Evolutionary conservation across 2,888 invertebrate species (phyloP).

Genomic region (Keiferia lycopersicella): DNA sequence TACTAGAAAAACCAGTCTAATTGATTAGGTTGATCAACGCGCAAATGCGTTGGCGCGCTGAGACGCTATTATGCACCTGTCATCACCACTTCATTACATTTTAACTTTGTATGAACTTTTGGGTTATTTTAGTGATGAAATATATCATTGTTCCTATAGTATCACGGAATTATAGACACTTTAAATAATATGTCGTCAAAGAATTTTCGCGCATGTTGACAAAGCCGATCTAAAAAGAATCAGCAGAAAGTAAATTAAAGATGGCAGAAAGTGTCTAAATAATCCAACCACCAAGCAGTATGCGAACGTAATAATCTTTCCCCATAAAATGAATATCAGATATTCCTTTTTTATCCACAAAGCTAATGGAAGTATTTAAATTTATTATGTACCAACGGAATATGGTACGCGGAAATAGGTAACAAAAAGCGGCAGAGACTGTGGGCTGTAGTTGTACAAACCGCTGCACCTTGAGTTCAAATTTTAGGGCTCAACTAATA

Average conservation of each 20-base stretch:
- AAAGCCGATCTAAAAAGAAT: no score
- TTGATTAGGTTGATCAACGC: neutral
- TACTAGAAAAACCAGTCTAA: no score
- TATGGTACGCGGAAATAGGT: neutral
- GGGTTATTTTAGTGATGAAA: no score
- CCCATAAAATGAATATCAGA: neutral
- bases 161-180: no score
- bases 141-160: no score
- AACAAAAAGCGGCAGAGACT: neutral
- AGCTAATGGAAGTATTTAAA: slow-evolving; percentile 7
- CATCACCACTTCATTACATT: neutral
- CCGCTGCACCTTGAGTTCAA: no score
- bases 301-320: neutral
- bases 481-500: no score
- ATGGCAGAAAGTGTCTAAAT: no score
- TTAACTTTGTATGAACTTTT: neutral
- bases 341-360: neutral
- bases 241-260: no score
- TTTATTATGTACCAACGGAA: slow-evolving; percentile 19
- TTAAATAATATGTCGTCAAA: no score
- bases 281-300: neutral
- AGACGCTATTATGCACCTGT: neutral
- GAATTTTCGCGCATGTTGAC: no score
- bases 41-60: neutral
- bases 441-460: no score